Conservation (phyloP, 2,113 vertebrate genomes). For the Callipepla squamata region DNA sequence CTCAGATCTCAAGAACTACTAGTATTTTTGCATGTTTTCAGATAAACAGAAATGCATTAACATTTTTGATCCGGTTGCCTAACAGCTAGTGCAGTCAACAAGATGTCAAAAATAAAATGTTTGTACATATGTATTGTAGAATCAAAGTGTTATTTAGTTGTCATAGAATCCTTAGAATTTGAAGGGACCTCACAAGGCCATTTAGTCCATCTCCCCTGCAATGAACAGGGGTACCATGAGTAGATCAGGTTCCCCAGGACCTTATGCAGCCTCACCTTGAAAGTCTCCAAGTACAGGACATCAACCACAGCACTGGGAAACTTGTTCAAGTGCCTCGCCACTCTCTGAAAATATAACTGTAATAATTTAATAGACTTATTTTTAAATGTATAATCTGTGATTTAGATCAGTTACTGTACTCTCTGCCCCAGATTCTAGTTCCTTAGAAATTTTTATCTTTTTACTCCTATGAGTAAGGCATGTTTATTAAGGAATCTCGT, state of each 20-base stretch:
- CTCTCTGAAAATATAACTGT: background rate
- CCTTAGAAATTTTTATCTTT: background rate
- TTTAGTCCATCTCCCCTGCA: too few relatives aligned
- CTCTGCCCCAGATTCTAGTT: background rate
- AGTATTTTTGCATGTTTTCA: background rate
- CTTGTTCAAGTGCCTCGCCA: too few relatives aligned
- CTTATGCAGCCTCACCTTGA: too few relatives aligned
- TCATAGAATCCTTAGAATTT: too few relatives aligned
- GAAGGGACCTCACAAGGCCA: too few relatives aligned
- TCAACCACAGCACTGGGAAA: too few relatives aligned
- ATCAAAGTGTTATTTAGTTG: background rate
- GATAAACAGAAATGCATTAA: background rate
- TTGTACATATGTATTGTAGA: background rate
- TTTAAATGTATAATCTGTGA: constrained; percentile 24
- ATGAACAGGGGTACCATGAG: too few relatives aligned
- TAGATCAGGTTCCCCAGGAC: too few relatives aligned
- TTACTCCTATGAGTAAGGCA: background rate
- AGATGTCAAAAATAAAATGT: background rate
- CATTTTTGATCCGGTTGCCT: background rate
- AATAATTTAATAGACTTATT: background rate
- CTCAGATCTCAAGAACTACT: background rate
- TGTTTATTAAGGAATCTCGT: background rate
- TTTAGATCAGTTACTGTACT: background rate
- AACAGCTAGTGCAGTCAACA: background rate
- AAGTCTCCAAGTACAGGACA: too few relatives aligned